Evolutionary conservation across 37 sponge, comb jelly and placozoan genomes (phyloP).

Genomic region (Cliona cf. orientalis): DNA sequence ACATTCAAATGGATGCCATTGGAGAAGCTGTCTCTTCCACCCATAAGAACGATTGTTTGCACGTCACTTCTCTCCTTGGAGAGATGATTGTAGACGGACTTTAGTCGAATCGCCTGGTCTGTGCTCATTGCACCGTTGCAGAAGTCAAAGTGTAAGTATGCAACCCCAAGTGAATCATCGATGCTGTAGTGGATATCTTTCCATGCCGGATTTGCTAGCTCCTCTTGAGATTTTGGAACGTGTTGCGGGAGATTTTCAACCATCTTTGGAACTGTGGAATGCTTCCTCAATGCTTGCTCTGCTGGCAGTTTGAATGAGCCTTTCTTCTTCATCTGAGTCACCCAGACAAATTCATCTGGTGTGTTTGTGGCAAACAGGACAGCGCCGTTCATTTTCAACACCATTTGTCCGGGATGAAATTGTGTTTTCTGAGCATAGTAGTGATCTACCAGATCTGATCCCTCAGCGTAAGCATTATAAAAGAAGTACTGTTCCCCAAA

Average conservation of each 20-base stretch:
- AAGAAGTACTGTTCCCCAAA: neutral
- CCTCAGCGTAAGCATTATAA: neutral
- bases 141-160: conserved; percentile 36
- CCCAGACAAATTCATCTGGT: conserved; percentile 12
- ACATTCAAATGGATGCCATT: conserved; percentile 29
- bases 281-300: neutral
- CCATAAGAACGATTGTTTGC: conserved; percentile 3
- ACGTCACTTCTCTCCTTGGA: neutral
- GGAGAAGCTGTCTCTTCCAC: conserved; percentile 16
- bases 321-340: conserved; percentile 16
- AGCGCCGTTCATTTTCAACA: neutral
- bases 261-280: neutral
- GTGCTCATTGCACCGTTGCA: conserved; percentile 23
- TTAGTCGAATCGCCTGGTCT: conserved; percentile 9
- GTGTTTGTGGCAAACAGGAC: conserved; percentile 14
- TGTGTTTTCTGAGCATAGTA: neutral
- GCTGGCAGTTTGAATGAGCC: conserved; percentile 22
- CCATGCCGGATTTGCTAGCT: neutral
- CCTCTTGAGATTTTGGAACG: neutral
- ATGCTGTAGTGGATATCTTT: neutral
- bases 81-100: neutral
- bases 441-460: neutral
- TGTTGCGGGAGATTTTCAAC: neutral
- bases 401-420: neutral
- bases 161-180: neutral